Percentiles rank a stretch among this genome's conserved stretches.
These are phyloP conservation scores for Fopius arisanus DNA, from an alignment of 1,140 invertebrate species.

Conservation along the genomic window DNA sequence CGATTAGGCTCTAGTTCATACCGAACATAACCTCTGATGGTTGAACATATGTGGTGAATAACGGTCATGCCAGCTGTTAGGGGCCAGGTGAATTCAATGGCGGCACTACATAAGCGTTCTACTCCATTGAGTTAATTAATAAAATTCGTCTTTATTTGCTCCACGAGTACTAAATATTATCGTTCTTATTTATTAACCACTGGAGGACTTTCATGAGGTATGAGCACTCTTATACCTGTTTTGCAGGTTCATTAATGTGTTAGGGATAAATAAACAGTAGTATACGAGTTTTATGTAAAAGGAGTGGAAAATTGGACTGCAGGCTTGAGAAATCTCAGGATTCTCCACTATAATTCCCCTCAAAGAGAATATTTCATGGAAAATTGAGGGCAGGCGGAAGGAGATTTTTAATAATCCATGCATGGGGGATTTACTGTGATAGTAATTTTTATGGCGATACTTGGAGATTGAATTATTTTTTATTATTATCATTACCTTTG, in stretches of 20 bases:
- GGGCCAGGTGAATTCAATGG: conserved; percentile 2
- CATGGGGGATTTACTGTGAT: neutral
- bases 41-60: neutral
- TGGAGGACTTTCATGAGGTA: neutral
- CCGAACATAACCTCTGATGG: neutral
- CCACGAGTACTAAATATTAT: neutral
- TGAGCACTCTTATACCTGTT: neutral
- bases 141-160: neutral
- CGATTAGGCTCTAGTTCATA: neutral
- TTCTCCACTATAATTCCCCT: neutral
- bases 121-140: neutral
- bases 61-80: conserved; percentile 8
- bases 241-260: neutral
- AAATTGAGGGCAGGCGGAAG: neutral
- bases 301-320: neutral
- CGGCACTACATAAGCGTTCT: neutral
- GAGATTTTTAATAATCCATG: neutral
- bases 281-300: neutral
- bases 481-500: neutral
- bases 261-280: neutral
- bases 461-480: neutral
- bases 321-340: neutral
- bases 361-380: neutral
- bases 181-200: neutral
- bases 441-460: neutral